Evolutionary conservation across 1,140 invertebrate genomes (phyloP), one percentile per base, ranked within the genome.

Genomic region (Drosophila parvula): DNA sequence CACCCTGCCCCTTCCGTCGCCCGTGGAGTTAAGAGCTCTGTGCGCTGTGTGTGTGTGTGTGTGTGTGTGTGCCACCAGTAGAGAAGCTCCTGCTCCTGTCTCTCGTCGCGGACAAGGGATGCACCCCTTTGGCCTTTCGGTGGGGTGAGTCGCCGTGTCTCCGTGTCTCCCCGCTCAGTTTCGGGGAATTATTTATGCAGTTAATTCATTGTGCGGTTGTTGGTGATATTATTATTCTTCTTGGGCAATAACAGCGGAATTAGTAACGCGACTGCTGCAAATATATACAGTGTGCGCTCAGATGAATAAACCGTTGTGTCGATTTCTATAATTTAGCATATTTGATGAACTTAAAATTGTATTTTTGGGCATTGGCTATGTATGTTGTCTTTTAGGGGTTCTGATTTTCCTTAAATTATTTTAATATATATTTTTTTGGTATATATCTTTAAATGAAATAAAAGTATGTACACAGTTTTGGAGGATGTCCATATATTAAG

Each of bases 171-270:
- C 50, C 12, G 18, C 4, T 53, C 51, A 79, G 76, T 83, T 83
- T 84, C 68, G 70, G 70, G 65, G 74, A 59, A 85, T 85, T 81
- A 88, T 83, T 88, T 83, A 79, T 83, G 77, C 79, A 86, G 76
- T 74, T 81, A 82, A 82, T 83, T 86, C 76, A 86, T 86, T 82
- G 80, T 86, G 82, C 71, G 82, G 82, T 82, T 81, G 50, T 63
- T 63, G 55, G 27, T 63, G 32, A 60, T 51, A 60, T 60, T 60
- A 51, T 65, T 65, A 65, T 65, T 62, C 57, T 45, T 38, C 12
- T 59, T 53, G 65, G 59, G 38, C 51, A 67, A 55, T 55, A 50
- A 56, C 36, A 68, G 50, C 22, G 32, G 58, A 45, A 65, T 62
- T 65, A 69, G 62, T 67, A 28, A 67, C 45, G 59, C 32, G 53